Base-by-base conservation (phyloP, 1,140 invertebrate species). In the Habropoda laboriosa region DNA sequence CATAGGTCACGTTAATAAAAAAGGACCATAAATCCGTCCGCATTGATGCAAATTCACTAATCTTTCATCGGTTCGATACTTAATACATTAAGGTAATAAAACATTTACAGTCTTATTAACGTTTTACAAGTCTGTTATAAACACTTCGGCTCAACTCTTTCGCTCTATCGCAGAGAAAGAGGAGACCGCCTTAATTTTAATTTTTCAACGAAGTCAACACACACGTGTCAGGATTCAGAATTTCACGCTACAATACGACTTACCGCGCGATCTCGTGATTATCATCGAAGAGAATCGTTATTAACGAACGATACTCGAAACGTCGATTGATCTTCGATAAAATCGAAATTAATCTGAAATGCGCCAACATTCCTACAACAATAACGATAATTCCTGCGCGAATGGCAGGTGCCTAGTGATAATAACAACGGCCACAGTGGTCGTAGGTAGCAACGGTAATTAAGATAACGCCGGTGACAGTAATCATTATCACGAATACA, bases 381-480 rank as follows among this genome's bases (percentile, higher is more conserved):
- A 13, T 24, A n/a, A 12, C 8, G n/a, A 47, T 49, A 49, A 60
- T 42, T 45, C 24, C 3, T 30, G 24, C 45, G 49, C n/a, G 38
- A 60, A 35, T 57, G 63, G 8, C 53, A 58, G 16, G 51, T 77
- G 45, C 70, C 63, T 64, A 51, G 67, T 75, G 66, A 66, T 64
- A 63, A 53, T 70, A 66, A 57, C 79, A 49, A 42, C 16, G 24
- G n/a, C 40, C 45, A 47, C 71, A 42, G 60, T 68, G 45, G 42
- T 58, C 47, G 13, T 76, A 74, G 63, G 13, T 76, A 74, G 63
- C 57, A 45, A n/a, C 70, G 45, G 75, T 79, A 85, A 82, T 79
- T 79, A 82, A 86, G 83, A 86, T 86, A 85, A 85, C 75, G 30
- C 63, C 27, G 58, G 49, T 61, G 75, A 75, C 83, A 75, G 70